A percentile compares a stretch with the other conserved stretches of the same genome.
phyloP scores from a whole-genome alignment of 2,113 vertebrate genomes.

The Neotragus moschatus region DNA sequence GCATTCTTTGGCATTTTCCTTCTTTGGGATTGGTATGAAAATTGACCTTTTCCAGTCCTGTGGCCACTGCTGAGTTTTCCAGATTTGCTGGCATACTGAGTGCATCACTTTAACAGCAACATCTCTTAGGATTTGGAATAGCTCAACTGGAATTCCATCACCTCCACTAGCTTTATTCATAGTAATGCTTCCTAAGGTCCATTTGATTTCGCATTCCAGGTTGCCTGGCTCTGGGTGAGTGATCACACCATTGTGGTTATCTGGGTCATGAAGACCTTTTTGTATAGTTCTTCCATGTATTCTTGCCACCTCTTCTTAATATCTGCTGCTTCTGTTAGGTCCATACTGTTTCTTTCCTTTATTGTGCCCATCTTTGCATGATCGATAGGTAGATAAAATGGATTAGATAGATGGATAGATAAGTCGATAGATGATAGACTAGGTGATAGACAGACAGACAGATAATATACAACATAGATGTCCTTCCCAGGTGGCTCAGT shows the following conservation, averaged over 20 bases:
- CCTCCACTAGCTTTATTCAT: not conserved
- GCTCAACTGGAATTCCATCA: not conserved
- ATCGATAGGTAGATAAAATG: not conserved
- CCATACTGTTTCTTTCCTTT: not conserved
- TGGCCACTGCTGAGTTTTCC: not conserved
- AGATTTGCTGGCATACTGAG: not conserved
- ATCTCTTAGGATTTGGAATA: not conserved
- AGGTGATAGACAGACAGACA: not conserved
- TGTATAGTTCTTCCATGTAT: not conserved
- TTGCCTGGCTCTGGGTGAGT: not conserved
- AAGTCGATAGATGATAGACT: not conserved
- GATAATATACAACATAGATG: not conserved
- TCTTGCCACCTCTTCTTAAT: not conserved
- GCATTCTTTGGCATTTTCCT: not conserved
- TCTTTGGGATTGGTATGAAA: not conserved
- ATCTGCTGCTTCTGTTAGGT: not conserved
- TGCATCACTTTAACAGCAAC: not conserved
- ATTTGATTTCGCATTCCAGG: not conserved
- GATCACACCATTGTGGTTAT: not conserved
- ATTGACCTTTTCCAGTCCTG: not conserved
- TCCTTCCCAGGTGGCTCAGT: not conserved
- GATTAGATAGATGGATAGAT: not conserved
- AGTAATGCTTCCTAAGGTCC: not conserved
- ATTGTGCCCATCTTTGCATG: not conserved
- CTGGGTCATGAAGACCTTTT: not conserved